Conservation (phyloP, 2,797 vertebrate genomes). For the Epinephelus awoara region DNA sequence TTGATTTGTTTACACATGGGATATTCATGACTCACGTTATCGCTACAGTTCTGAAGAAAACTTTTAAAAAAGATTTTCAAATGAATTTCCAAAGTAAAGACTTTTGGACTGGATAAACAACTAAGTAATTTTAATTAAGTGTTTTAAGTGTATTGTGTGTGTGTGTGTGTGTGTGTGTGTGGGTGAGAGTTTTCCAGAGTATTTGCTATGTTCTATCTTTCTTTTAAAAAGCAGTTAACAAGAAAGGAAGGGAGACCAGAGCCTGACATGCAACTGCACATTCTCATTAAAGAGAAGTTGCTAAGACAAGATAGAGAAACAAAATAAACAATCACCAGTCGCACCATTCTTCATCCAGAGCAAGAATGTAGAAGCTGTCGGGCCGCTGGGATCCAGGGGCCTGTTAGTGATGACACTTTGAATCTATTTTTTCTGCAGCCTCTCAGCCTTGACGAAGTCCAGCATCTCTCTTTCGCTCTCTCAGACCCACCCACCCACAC, state of each 20-base stretch:
- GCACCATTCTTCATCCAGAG: slow-evolving; percentile 72
- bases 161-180: too few relatives aligned
- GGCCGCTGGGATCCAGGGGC: slow-evolving; percentile 59
- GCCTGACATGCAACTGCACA: slow-evolving; percentile 70
- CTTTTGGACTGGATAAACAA: slow-evolving; percentile 25
- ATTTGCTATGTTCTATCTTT: slow-evolving; percentile 77
- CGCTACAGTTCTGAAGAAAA: too few relatives aligned
- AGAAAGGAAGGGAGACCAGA: slow-evolving; percentile 59
- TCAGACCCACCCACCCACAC: slow-evolving; percentile 3
- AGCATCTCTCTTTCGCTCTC: slow-evolving; percentile 66
- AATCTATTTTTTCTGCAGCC: slow-evolving; percentile 79
- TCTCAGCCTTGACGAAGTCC: slow-evolving; percentile 78
- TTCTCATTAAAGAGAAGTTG: slow-evolving; percentile 78
- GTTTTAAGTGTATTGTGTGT: too few relatives aligned
- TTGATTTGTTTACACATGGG: slow-evolving; percentile 65
- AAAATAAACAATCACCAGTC: slow-evolving; percentile 83
- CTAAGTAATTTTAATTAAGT: slow-evolving; percentile 4
- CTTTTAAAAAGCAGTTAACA: slow-evolving; percentile 70
- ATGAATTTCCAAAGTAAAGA: slow-evolving; percentile 14
- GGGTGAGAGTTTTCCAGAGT: not conserved
- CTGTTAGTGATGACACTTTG: slow-evolving; percentile 79
- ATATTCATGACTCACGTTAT: slow-evolving; percentile 51
- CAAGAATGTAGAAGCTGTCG: slow-evolving; percentile 79
- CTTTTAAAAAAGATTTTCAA: slow-evolving; percentile 33
- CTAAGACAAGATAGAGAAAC: slow-evolving; percentile 82